These are phyloP conservation scores for Odontomyia ornata DNA, from an alignment of 2,888 invertebrate genomes.

Conservation along the genomic window DNA sequence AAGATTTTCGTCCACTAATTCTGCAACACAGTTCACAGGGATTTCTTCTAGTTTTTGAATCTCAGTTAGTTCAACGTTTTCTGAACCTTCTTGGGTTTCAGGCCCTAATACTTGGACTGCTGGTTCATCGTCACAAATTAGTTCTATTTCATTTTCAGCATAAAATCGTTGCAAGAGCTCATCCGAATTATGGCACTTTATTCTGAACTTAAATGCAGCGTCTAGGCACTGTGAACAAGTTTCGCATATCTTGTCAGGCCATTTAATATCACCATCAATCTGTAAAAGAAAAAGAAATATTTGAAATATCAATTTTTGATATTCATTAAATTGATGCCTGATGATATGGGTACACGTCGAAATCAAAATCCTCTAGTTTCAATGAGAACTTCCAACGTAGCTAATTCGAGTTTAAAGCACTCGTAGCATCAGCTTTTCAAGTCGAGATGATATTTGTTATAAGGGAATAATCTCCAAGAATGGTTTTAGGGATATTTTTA, in stretches of 20 bases:
- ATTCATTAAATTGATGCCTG: too few relatives aligned
- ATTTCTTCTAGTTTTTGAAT: not conserved
- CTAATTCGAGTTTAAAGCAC: too few relatives aligned
- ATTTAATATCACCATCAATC: not conserved
- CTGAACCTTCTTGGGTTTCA: not conserved
- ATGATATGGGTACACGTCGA: too few relatives aligned
- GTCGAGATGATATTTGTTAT: too few relatives aligned
- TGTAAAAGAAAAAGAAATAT: not conserved
- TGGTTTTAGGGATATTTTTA: too few relatives aligned
- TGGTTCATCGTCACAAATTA: not conserved
- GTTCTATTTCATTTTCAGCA: not conserved
- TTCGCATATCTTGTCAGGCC: conserved; percentile 33
- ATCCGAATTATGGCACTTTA: conserved; percentile 15
- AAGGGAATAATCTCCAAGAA: too few relatives aligned
- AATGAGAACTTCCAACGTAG: too few relatives aligned
- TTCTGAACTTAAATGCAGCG: conserved; percentile 25
- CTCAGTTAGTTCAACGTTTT: not conserved
- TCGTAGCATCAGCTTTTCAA: too few relatives aligned
- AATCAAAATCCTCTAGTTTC: too few relatives aligned
- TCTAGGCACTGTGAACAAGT: not conserved
- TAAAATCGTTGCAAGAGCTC: not conserved
- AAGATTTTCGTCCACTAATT: not conserved
- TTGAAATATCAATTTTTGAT: too few relatives aligned
- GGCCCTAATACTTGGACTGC: not conserved
- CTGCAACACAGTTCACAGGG: not conserved